phyloP scores from a whole-genome alignment of 1,140 invertebrate species.

The Pissodes strobi region DNA sequence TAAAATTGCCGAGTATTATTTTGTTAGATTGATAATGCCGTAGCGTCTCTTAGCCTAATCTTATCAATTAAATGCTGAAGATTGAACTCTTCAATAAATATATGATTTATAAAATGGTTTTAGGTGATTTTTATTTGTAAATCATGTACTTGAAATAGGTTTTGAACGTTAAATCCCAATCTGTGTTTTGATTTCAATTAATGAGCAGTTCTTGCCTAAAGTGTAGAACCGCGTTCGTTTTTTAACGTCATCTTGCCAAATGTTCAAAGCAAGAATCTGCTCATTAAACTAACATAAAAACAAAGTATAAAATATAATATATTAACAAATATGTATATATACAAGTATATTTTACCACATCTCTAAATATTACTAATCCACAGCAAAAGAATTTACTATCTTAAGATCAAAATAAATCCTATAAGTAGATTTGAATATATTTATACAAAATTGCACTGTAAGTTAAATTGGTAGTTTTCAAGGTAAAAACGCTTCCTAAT shows the following conservation, averaged over 20 bases:
- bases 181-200: too few relatives aligned
- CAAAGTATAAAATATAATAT: slow-evolving; percentile 23
- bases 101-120: too few relatives aligned
- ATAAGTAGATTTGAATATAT: slow-evolving; percentile 13
- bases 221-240: too few relatives aligned
- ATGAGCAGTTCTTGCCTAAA: too few relatives aligned
- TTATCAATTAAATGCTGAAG: too few relatives aligned
- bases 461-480: slow-evolving; percentile 1
- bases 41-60: not conserved
- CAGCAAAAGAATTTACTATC: slow-evolving; percentile 11
- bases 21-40: slow-evolving; percentile 9
- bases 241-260: too few relatives aligned
- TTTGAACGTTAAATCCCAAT: too few relatives aligned
- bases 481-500: not conserved
- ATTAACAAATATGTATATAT: slow-evolving; percentile 20
- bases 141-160: too few relatives aligned
- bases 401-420: slow-evolving; percentile 1
- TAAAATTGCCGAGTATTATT: slow-evolving; percentile 17
- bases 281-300: not conserved
- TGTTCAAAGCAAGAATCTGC: too few relatives aligned
- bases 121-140: too few relatives aligned
- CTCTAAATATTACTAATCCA: slow-evolving; percentile 11
- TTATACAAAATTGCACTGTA: slow-evolving; percentile 24
- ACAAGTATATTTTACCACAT: slow-evolving; percentile 19
- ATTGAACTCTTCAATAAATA: too few relatives aligned